phyloP scores from a whole-genome alignment of 2,797 vertebrate genomes.

The Mycteria americana region DNA sequence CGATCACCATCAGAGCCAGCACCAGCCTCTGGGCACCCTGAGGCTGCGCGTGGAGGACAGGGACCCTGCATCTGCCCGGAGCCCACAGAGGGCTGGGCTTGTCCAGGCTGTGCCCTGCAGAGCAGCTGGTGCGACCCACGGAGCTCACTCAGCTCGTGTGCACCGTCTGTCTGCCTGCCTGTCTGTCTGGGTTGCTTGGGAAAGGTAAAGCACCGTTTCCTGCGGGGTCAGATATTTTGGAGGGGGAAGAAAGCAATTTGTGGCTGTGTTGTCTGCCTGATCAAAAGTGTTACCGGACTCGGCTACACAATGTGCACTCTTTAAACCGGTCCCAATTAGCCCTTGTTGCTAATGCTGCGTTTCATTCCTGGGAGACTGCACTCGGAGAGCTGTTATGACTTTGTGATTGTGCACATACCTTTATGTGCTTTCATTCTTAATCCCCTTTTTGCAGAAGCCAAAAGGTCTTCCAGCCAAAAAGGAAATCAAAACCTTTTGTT shows the following conservation, averaged over 20 bases:
- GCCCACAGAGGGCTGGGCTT: neutral
- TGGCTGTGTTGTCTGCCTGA: constrained; percentile 66
- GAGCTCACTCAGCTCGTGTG: neutral
- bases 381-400: constrained; percentile 70
- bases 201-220: constrained; percentile 50
- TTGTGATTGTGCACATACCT: constrained; percentile 74
- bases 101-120: neutral
- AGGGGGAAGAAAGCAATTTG: constrained; percentile 65
- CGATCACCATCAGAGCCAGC: neutral
- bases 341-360: constrained; percentile 64
- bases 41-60: fast-evolving
- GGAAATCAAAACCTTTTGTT: constrained; percentile 77
- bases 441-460: constrained; percentile 74
- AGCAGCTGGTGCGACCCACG: neutral
- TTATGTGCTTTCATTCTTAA: constrained; percentile 74
- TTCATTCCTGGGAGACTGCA: constrained; percentile 72
- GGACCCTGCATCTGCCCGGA: neutral
- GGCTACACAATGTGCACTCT: constrained; percentile 63
- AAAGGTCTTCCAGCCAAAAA: constrained; percentile 76
- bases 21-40: too few relatives aligned
- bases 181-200: constrained; percentile 23
- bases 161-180: neutral
- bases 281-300: constrained; percentile 69
- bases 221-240: constrained; percentile 59
- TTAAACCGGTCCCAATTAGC: constrained; percentile 69